Evolutionary conservation across 2,888 invertebrate genomes (phyloP), one percentile per base, ranked within the genome.

Genomic region (Cerceris rybyensis): DNA sequence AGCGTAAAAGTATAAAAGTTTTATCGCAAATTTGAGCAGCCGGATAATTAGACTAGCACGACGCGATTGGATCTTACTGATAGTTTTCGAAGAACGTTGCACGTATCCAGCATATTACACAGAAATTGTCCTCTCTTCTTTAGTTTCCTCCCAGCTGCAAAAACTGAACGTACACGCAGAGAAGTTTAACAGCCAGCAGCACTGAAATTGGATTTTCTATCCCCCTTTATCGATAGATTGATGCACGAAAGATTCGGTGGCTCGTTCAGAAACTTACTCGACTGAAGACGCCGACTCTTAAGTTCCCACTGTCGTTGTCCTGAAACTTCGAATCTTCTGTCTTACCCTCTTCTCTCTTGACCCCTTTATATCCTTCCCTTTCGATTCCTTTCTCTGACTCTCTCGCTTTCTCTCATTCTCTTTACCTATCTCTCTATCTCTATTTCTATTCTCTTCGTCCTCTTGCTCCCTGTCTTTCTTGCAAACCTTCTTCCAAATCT

Each of bases 261-360:
- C 71, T 82, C 83, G 77, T 80, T 71, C 77, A 74, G 77, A 85
- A 86, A 86, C 80, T 85, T 87, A 71, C 66, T 58, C 69, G 69
- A 63, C 52, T 67, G 76, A 70, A 83, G 83, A 85, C 70, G 78
- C 72, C 81, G 78, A 67, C 70, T 58, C 74, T 81, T 70, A 70
- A 50, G 71, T 52, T 70, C 71, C 75, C 66, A 28, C 28, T 28
- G 52, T n/a, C 69, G 52, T 64, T 71, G 61, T 71, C 59, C 60
- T 69, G 80, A 85, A 86, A 86, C 69, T 86, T 86, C 55, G 52
- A 65, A 75, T 72, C 74, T 54, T 74, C 80, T 70, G 68, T 78
- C 79, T 60, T 61, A 39, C 54, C 58, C 57, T 70, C 50, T 50
- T 70, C 72, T 78, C 76, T 72, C 70, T 75, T 63, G 70, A 60